Evolutionary conservation across 1,140 invertebrate genomes (phyloP).

Genomic region (Drosophila cardini): DNA sequence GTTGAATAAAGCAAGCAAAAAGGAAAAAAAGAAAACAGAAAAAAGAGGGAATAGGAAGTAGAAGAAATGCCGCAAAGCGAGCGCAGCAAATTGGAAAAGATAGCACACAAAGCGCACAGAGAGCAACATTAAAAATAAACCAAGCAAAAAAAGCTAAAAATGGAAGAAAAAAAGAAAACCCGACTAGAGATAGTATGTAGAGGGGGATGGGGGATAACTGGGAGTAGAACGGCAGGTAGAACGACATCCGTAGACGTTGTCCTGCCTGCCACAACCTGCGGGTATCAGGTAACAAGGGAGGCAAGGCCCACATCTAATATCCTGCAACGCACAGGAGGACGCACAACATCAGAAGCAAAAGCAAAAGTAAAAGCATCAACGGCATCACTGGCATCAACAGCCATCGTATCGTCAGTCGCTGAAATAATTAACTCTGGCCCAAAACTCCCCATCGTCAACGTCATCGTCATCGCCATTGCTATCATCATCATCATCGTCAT

Average conservation of each 20-base stretch:
- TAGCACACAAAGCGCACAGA: constrained; percentile 28
- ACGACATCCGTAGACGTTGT: constrained; percentile 24
- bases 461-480: constrained; percentile 28
- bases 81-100: constrained; percentile 55
- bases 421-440: constrained; percentile 69
- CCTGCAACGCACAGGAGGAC: constrained; percentile 52
- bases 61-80: constrained; percentile 32
- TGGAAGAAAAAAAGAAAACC: background rate
- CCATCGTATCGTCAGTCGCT: constrained; percentile 49
- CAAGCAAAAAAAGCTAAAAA: constrained; percentile 15
- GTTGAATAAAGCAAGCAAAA: constrained; percentile 6
- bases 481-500: background rate
- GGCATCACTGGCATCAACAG: constrained; percentile 25
- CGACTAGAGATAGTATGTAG: background rate
- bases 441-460: constrained; percentile 17
- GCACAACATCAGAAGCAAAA: constrained; percentile 12
- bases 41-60: background rate
- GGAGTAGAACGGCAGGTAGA: constrained; percentile 29
- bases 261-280: constrained; percentile 18
- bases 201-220: background rate
- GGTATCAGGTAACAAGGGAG: constrained; percentile 5
- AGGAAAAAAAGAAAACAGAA: background rate
- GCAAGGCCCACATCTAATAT: constrained; percentile 52
- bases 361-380: constrained; percentile 9
- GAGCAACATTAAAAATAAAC: constrained; percentile 19